A percentile compares a stretch with the other conserved stretches of the same genome.
These are phyloP conservation scores for Anoplolepis gracilipes DNA, from an alignment of 1,140 invertebrate species.

Conservation along the genomic window DNA sequence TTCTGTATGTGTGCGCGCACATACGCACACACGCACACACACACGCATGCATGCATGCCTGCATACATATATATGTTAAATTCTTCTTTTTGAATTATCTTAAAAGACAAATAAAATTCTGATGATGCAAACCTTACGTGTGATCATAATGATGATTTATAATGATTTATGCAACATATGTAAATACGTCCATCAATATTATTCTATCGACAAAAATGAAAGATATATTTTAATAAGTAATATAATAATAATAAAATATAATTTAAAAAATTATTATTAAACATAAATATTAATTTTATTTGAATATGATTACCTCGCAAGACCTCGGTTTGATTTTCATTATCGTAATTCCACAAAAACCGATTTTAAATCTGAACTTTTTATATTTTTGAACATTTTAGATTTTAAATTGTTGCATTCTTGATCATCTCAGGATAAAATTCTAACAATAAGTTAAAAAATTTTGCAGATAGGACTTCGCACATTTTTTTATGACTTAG, in stretches of 20 bases:
- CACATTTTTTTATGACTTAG: neutral
- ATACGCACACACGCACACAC: neutral
- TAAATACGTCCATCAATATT: neutral
- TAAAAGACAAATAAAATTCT: neutral
- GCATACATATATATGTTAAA: too few relatives aligned
- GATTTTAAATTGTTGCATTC: neutral
- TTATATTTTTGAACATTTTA: neutral
- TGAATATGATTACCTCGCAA: neutral
- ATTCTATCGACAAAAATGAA: neutral
- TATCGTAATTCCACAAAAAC: neutral
- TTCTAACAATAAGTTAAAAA: conserved; percentile 13
- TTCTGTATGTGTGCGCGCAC: too few relatives aligned
- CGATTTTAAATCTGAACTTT: neutral
- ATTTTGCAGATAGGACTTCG: neutral
- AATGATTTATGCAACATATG: neutral
- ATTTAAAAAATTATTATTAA: neutral
- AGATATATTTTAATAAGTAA: conserved; percentile 1
- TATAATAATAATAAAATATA: neutral
- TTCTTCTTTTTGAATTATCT: too few relatives aligned
- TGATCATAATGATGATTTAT: neutral
- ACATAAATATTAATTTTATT: neutral
- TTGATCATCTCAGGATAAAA: conserved; percentile 15
- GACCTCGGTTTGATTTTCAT: neutral
- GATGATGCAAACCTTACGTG: neutral
- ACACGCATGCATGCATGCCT: too few relatives aligned